Evolutionary conservation across 2,797 vertebrate species (phyloP).

Genomic region (Pristis pectinata): DNA sequence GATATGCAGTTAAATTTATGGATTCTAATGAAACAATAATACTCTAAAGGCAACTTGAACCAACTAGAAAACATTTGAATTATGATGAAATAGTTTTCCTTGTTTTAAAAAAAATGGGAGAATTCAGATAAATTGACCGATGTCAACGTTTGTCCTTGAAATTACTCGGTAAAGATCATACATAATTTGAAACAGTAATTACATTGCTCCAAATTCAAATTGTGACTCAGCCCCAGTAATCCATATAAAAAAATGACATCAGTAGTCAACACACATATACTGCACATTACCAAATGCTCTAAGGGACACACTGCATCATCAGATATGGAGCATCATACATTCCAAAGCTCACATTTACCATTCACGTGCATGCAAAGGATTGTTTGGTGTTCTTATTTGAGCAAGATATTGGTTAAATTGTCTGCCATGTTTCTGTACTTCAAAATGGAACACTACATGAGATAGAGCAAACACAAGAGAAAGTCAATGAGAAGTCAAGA

Average conservation of each 20-base stretch:
- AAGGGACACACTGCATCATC: neutral
- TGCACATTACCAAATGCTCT: neutral
- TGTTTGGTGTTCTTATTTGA: neutral
- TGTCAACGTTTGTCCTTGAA: neutral
- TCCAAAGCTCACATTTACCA: neutral
- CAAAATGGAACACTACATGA: neutral
- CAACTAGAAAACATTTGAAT: neutral
- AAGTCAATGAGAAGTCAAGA: neutral
- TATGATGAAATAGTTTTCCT: neutral
- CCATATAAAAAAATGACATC: neutral
- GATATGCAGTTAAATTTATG: neutral
- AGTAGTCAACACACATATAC: neutral
- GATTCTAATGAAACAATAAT: neutral
- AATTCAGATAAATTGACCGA: neutral
- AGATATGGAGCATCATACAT: neutral
- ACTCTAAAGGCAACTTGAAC: neutral
- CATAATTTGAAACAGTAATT: neutral
- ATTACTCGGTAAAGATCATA: neutral
- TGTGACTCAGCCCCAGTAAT: neutral
- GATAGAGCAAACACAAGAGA: neutral
- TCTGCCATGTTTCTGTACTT: neutral
- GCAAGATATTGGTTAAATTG: too few species aligned
- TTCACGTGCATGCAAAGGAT: neutral
- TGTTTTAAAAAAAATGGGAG: neutral
- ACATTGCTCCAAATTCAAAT: neutral